Evolutionary conservation across 1,140 invertebrate species (phyloP).

Genomic region (Neotoxoptera formosana): DNA sequence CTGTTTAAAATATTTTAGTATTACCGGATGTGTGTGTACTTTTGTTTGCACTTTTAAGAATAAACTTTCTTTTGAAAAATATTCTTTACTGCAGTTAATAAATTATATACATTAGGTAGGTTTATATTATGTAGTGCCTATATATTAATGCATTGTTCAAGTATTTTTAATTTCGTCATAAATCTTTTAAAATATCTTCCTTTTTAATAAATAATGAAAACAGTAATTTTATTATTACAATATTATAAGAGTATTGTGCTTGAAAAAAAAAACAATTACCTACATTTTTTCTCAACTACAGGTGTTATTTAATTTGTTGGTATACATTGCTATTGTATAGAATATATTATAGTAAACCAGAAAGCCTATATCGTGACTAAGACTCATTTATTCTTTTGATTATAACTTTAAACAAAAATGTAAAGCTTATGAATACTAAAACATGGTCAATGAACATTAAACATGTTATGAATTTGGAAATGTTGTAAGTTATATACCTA

Average conservation of each 20-base stretch:
- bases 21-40: not conserved
- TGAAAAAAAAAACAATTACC: not conserved
- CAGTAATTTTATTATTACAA: not conserved
- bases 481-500: not conserved
- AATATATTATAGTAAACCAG: not conserved
- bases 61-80: not conserved
- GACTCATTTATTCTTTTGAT: not conserved
- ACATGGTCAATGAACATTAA: not conserved
- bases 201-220: not conserved
- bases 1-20: not conserved
- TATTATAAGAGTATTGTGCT: not conserved
- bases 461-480: not conserved
- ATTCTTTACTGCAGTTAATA: not conserved
- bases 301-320: constrained; percentile 33
- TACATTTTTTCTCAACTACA: constrained; percentile 8
- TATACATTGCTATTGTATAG: not conserved
- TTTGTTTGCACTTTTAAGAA: not conserved
- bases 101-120: not conserved
- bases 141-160: not conserved
- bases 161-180: not conserved
- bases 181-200: too few species aligned
- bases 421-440: not conserved
- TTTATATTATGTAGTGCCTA: not conserved
- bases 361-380: not conserved
- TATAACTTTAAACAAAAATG: constrained; percentile 1